These are phyloP conservation scores for Romanogobio albipinnatus DNA, from an alignment of 2,113 vertebrate genomes.

Conservation along the genomic window DNA sequence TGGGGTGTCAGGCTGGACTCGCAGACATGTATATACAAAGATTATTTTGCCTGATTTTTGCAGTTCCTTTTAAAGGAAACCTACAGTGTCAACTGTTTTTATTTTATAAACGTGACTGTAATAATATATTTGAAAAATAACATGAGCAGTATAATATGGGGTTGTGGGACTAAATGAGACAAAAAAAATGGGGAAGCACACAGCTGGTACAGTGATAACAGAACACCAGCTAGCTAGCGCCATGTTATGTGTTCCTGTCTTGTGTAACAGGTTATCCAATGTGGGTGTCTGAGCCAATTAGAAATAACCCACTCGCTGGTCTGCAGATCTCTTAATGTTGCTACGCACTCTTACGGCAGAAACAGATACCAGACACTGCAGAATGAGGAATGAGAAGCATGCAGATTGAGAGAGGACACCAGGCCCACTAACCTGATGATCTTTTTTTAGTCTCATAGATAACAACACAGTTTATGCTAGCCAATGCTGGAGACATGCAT, in stretches of 20 bases:
- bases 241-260: neutral
- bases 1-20: neutral
- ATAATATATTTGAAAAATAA: neutral
- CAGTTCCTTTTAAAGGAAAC: too few species aligned
- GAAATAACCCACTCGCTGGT: neutral
- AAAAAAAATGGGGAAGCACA: neutral
- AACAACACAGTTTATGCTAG: neutral
- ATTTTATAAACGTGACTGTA: neutral
- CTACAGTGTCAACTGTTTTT: neutral
- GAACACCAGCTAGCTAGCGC: neutral
- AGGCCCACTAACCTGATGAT: conserved; percentile 36
- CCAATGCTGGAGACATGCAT: neutral
- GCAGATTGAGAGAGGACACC: conserved; percentile 55
- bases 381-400: conserved; percentile 61
- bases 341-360: conserved; percentile 60
- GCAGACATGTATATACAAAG: neutral
- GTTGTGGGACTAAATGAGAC: neutral
- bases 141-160: neutral
- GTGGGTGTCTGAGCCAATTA: conserved; percentile 7
- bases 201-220: neutral
- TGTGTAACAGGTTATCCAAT: conserved; percentile 22
- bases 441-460: conserved; percentile 23
- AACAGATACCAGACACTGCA: conserved; percentile 61
- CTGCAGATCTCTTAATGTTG: conserved; percentile 50
- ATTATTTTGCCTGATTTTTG: too few species aligned